Evolutionary conservation across 2,888 invertebrate genomes (phyloP).

Genomic region (Baronia brevicornis): DNA sequence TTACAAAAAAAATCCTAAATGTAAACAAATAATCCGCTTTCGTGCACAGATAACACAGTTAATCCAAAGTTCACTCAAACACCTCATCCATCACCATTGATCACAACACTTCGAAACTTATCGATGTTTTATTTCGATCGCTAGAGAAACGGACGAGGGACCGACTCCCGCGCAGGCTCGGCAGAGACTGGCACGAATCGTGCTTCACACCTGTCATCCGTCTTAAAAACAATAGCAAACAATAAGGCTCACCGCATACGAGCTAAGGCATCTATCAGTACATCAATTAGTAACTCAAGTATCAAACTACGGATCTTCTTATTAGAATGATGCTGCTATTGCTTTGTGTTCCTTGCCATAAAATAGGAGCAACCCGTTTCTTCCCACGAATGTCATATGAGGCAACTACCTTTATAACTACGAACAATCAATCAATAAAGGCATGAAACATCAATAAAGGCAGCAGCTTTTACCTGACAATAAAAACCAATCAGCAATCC

Average conservation of each 20-base stretch:
- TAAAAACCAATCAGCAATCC: too few relatives aligned
- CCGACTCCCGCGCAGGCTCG: constrained; percentile 49
- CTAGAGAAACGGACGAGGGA: constrained; percentile 28
- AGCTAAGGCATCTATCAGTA: constrained; percentile 7
- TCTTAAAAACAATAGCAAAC: constrained; percentile 64
- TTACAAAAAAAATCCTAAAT: constrained; percentile 22
- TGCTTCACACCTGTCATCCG: constrained; percentile 51
- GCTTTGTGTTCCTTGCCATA: too few relatives aligned
- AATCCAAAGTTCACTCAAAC: constrained; percentile 17
- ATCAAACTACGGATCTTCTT: constrained; percentile 5
- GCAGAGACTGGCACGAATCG: constrained; percentile 46
- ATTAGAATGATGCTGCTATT: too few relatives aligned
- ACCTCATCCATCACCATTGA: constrained; percentile 12
- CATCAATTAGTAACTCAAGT: too few relatives aligned
- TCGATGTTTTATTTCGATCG: constrained; percentile 17
- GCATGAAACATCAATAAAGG: too few relatives aligned
- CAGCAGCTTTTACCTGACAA: too few relatives aligned
- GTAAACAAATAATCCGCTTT: constrained; percentile 13
- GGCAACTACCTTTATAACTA: too few relatives aligned
- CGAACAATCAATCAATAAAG: too few relatives aligned
- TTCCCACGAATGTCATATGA: too few relatives aligned
- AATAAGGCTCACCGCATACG: constrained; percentile 27
- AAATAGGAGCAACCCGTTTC: too few relatives aligned
- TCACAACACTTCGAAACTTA: constrained; percentile 20
- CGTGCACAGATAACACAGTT: constrained; percentile 5